Evolutionary conservation across 2,113 vertebrate genomes (phyloP).

Genomic region (Harpagus bidentatus): DNA sequence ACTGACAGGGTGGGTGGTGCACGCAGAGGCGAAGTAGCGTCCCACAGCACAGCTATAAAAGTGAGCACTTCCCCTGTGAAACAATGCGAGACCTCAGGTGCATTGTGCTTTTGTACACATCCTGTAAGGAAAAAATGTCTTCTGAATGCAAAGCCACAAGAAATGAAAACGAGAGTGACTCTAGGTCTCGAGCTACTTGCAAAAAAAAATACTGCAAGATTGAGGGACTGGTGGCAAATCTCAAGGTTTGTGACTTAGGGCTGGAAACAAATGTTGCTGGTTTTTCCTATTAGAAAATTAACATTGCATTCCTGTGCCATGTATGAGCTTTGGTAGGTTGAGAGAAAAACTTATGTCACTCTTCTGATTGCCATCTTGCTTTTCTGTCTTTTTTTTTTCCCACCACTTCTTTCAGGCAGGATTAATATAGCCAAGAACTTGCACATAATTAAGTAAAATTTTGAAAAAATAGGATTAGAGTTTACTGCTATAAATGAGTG

Average conservation of each 20-base stretch:
- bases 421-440: not conserved
- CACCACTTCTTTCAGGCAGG: not conserved
- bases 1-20: not conserved
- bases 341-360: not conserved
- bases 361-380: not conserved
- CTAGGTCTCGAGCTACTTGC: not conserved
- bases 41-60: not conserved
- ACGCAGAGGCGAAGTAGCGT: not conserved
- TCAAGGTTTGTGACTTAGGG: not conserved
- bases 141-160: not conserved
- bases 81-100: not conserved
- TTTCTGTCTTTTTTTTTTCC: not conserved
- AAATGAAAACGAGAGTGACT: not conserved
- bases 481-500: not conserved
- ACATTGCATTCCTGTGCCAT: not conserved
- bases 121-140: not conserved
- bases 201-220: not conserved
- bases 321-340: not conserved
- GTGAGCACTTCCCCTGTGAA: not conserved
- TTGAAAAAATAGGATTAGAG: not conserved
- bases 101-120: not conserved
- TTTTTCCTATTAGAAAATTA: not conserved
- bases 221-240: not conserved
- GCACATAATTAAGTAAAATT: not conserved
- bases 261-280: not conserved